These are phyloP conservation scores for Aegithalos caudatus DNA, from an alignment of 2,113 vertebrate species.

Conservation along the genomic window DNA sequence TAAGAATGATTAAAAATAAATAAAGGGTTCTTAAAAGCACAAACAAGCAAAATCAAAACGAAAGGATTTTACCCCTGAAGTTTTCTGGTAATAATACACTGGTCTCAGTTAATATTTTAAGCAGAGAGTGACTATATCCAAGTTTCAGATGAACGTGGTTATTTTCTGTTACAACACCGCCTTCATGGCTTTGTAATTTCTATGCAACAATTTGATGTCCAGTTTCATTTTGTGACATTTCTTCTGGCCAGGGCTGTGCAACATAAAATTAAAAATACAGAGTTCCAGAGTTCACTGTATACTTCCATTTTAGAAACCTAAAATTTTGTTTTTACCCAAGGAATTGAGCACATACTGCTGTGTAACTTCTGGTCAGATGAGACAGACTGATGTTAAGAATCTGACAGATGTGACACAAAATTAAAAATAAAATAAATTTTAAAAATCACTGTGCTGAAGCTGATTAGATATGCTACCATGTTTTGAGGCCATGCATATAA, in stretches of 20 bases:
- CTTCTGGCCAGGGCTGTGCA: background rate
- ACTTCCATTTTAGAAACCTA: background rate
- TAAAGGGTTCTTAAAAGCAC: background rate
- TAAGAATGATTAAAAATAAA: background rate
- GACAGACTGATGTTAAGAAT: background rate
- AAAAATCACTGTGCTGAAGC: background rate
- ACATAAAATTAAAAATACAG: background rate
- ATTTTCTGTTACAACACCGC: background rate
- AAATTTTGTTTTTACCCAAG: background rate
- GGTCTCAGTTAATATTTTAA: background rate
- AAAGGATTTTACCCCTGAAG: background rate
- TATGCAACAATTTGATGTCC: background rate
- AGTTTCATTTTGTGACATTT: background rate
- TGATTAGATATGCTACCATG: background rate
- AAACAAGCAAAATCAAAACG: background rate
- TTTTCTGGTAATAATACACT: background rate
- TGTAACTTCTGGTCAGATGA: background rate
- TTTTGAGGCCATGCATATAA: background rate
- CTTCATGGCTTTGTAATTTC: background rate
- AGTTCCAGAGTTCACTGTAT: background rate
- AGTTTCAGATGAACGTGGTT: background rate
- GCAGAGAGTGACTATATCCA: background rate
- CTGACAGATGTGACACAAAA: background rate
- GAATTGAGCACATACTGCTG: background rate
- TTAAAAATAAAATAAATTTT: background rate